phyloP scores from a whole-genome alignment of 1,140 invertebrate species.

The Phocides pigmalion region DNA sequence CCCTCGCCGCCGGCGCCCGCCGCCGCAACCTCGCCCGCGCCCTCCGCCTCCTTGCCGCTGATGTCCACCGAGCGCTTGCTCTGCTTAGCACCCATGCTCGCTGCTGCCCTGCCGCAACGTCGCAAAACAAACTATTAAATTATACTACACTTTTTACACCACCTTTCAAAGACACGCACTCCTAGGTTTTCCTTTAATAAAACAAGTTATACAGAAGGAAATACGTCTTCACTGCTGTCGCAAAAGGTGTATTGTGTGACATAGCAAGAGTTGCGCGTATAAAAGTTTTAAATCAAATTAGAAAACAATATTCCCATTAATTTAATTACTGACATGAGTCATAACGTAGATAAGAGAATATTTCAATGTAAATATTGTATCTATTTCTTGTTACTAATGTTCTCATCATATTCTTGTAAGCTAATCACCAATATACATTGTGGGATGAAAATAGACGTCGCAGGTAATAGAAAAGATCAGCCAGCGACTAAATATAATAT shows the following conservation, averaged over 20 bases:
- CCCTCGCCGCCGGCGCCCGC: conserved; percentile 87
- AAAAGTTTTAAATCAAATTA: neutral
- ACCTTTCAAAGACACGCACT: no score
- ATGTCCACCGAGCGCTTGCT: conserved; percentile 94
- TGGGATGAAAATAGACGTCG: conserved; percentile 45
- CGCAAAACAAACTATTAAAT: neutral
- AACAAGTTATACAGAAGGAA: no score
- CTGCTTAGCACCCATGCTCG: conserved; percentile 91
- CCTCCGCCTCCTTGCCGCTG: conserved; percentile 91
- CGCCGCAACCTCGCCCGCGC: conserved; percentile 84
- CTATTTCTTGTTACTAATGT: neutral
- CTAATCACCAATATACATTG: conserved; percentile 10
- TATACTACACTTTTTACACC: no score
- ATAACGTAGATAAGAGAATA: neutral
- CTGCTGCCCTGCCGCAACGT: conserved; percentile 39
- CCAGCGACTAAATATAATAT: conserved; percentile 28
- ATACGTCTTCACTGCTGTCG: no score
- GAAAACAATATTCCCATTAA: neutral
- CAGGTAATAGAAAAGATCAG: conserved; percentile 48
- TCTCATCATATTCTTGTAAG: neutral
- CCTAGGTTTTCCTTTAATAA: no score
- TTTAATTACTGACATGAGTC: neutral
- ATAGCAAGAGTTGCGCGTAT: neutral
- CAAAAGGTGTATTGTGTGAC: neutral
- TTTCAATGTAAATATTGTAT: neutral